Evolutionary conservation across 2,797 vertebrate species (phyloP), one percentile per base, ranked within the genome.

Genomic region (Pangasius djambal): DNA sequence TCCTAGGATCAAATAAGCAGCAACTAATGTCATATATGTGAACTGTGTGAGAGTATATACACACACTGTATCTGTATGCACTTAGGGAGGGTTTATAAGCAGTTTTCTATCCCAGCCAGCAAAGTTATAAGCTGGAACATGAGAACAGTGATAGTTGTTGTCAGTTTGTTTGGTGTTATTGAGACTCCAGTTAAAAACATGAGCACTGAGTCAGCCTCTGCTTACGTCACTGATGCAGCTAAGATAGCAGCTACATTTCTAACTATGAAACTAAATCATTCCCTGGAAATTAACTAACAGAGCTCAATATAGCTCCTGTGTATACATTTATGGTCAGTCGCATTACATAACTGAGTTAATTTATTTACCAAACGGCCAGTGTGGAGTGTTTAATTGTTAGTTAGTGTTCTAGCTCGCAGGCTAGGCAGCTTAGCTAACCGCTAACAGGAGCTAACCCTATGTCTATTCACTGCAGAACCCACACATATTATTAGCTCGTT

Each of bases 231-330:
- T 55, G 31, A 37, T 12, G 63, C 34, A 25, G 77, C 86, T 70
- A 87, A 69, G 77, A 77, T 87, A 82, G 18, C 77, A 55, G 86
- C 5, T 87, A 74, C 25, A n/a, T 55, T 12, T 18, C 50, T n/a
- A 20, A 79, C 44, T 28, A 44, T 37, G 28, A 8, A n/a, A 25
- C 16, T 20, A 67, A 65, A 50, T n/a, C 40, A 10, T 67, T 48
- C 25, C 6, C n/a, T 10, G n/a, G 10, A 9, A 69, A 85, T 22
- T 7, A 34, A 12, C 2, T 22, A 50, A 6, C 20, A 25, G 3
- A 22, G 20, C 15, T 52, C 6, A 22, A 22, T 22, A 50, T 7
- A n/a, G 6, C 34, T 4, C 3, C 4, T 2, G 57, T 28, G 2
- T 61, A 25, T 59, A 82, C 20, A 15, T 63, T 25, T 16, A 82